Evolutionary conservation across 53 echinoderm and acorn worm species (phyloP), one percentile per base, ranked within the genome.

Genomic region (Crossaster papposus): DNA sequence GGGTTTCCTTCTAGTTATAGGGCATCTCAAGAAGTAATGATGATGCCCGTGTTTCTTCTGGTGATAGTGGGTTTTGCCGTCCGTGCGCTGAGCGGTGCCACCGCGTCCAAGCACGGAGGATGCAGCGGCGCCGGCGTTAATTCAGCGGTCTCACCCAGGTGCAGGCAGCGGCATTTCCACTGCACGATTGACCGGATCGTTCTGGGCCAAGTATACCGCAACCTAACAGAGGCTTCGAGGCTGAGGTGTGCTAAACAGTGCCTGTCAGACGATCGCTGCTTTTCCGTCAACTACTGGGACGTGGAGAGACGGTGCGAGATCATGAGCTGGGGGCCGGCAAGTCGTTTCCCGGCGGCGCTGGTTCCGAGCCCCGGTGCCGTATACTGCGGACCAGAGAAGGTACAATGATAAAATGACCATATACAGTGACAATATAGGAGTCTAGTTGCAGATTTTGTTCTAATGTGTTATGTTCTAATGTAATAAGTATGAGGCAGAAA

Each of bases 381-480:
- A 23, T 87, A 87, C 54, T 77, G 77, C 76, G 77, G 76, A 24
- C 77, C 77, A 53, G 87, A 75, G 24, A 64, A 87, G 76, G 87
- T 87, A 77, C 30, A 44, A 44, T 44, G 44, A 44, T 44, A 44
- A 44, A 44, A 44, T 44, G 44, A 44, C 5, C 5, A 7, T 5
- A 44, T 7, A 44, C 6, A 31, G 23, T 20, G 13, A 3, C 6
- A 71, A 71, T 30, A 26, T 8, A 22, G 28, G 2, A 13, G 30
- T n/a, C n/a, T n/a, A n/a, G n/a, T n/a, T n/a, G n/a, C n/a, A n/a
- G n/a, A n/a, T n/a, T n/a, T n/a, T n/a, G n/a, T n/a, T n/a, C n/a
- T n/a, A n/a, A n/a, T n/a, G n/a, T n/a, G n/a, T n/a, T n/a, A n/a
- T n/a, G n/a, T n/a, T n/a, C n/a, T n/a, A n/a, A n/a, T n/a, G n/a